phyloP scores from a whole-genome alignment of 2,113 vertebrate genomes.

The Seriola dumerili region DNA sequence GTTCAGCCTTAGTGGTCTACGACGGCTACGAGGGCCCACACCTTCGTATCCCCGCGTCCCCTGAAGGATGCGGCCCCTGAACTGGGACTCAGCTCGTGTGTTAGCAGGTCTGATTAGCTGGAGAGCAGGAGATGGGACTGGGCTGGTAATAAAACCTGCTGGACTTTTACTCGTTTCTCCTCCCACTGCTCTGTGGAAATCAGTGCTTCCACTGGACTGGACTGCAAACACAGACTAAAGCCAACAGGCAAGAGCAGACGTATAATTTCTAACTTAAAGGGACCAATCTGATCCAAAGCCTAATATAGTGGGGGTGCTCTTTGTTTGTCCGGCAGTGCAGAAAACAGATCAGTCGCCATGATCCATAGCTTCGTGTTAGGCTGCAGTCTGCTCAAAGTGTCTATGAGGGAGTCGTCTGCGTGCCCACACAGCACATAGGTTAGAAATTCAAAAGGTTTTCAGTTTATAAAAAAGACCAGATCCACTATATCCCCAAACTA shows the following conservation, averaged over 20 bases:
- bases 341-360: background rate
- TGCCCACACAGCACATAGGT: conserved; percentile 30
- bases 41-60: no score
- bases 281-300: conserved; percentile 1
- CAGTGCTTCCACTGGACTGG: conserved; percentile 7
- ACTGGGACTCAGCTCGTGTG: background rate
- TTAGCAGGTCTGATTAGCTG: background rate
- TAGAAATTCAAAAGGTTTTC: conserved; percentile 50
- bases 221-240: conserved; percentile 12
- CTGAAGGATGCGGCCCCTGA: no score
- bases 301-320: background rate
- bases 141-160: conserved; percentile 46
- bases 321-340: conserved; percentile 1
- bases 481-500: conserved; percentile 61
- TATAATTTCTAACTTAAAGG: conserved; percentile 23
- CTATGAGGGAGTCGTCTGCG: background rate
- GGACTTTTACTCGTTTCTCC: conserved; percentile 16
- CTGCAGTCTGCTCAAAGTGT: background rate
- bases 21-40: no score
- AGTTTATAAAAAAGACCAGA: conserved; percentile 50
- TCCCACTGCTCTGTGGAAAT: conserved; percentile 27
- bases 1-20: no score
- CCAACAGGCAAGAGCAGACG: conserved; percentile 12
- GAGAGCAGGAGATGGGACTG: conserved; percentile 21
- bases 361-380: conserved; percentile 16